Conservation (phyloP, 1,140 invertebrate species). For the Neodiprion pinetum region DNA sequence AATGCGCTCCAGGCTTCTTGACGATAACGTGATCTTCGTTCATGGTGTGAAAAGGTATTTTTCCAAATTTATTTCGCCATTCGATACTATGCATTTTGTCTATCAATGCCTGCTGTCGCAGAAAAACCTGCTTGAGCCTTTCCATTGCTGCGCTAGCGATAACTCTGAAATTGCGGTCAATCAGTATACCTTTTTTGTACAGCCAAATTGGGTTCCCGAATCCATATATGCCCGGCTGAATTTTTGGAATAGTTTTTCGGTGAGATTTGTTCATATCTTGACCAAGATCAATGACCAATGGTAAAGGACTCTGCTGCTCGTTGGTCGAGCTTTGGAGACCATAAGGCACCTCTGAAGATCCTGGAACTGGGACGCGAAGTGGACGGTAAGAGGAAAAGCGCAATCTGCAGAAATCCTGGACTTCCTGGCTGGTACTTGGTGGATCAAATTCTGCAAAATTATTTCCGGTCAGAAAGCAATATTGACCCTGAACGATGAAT, state of each 20-base stretch:
- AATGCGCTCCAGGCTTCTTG: neutral
- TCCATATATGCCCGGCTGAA: neutral
- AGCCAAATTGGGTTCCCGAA: neutral
- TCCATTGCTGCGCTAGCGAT: neutral
- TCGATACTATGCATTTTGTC: neutral
- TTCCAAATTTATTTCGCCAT: neutral
- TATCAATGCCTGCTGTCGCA: neutral
- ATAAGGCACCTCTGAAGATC: no score
- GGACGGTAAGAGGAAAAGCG: no score
- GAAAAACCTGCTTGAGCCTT: neutral
- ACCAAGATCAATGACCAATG: neutral
- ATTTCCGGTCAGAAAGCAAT: no score
- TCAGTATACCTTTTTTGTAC: neutral
- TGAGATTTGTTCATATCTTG: neutral
- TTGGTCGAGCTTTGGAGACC: no score
- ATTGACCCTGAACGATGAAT: no score
- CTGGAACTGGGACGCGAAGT: no score
- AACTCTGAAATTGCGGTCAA: neutral
- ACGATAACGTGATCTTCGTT: conserved; percentile 11
- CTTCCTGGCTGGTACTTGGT: no score
- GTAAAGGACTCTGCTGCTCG: no score
- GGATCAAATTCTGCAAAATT: no score
- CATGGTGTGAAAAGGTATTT: neutral
- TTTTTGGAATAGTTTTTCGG: neutral
- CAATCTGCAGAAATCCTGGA: no score